A percentile compares a stretch with the other conserved stretches of the same genome.
Evolutionary conservation across 2,888 invertebrate species (phyloP).

Genomic region (Dastarcus helophoroides): DNA sequence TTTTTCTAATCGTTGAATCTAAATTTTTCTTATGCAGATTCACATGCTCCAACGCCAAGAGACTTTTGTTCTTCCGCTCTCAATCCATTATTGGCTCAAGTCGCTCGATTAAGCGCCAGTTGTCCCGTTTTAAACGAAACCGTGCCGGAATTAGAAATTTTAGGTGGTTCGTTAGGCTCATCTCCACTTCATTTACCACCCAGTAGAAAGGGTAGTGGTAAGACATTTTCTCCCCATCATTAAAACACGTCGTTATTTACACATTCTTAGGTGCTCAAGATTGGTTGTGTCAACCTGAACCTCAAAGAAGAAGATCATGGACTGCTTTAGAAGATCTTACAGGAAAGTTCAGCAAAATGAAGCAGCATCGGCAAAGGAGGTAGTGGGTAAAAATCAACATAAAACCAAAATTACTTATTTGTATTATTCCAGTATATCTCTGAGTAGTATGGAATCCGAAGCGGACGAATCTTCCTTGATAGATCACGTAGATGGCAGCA

Average conservation of each 20-base stretch:
- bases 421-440: conserved; percentile 47
- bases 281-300: conserved; percentile 37
- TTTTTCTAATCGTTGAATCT: too few species aligned
- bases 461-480: conserved; percentile 54
- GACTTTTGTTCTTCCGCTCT: conserved; percentile 31
- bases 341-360: conserved; percentile 43
- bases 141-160: conserved; percentile 34
- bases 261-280: conserved; percentile 30
- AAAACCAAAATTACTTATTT: background rate
- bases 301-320: conserved; percentile 66
- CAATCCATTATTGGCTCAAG: conserved; percentile 34
- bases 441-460: conserved; percentile 78
- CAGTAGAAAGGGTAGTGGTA: conserved; percentile 51
- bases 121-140: conserved; percentile 58
- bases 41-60: conserved; percentile 22
- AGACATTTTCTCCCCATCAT: too few species aligned
- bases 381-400: too few species aligned
- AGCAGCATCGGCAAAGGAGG: conserved; percentile 42
- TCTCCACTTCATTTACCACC: conserved; percentile 40
- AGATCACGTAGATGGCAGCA: conserved; percentile 44
- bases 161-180: conserved; percentile 37
- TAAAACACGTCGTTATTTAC: background rate
- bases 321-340: conserved; percentile 68
- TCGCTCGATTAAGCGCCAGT: conserved; percentile 55
- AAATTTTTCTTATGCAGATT: conserved; percentile 17